Percentiles rank a stretch among this genome's conserved stretches.
These are phyloP conservation scores for Drymonia ruficornis DNA, from an alignment of 2,888 invertebrate genomes.

Conservation along the genomic window DNA sequence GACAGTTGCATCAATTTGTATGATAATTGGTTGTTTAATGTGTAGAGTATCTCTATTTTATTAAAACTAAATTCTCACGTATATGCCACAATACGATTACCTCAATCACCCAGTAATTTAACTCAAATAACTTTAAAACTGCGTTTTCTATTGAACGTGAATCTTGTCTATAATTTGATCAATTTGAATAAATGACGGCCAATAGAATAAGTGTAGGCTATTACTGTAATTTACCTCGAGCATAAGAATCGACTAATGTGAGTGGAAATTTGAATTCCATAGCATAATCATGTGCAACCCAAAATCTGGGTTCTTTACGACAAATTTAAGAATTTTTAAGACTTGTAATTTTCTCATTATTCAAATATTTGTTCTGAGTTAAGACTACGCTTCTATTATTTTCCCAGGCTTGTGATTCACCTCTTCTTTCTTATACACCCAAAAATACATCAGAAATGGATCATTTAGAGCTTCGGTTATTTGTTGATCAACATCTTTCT, in stretches of 20 bases:
- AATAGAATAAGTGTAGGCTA: conserved; percentile 50
- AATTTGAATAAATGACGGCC: conserved; percentile 62
- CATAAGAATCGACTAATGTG: conserved; percentile 39
- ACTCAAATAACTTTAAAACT: conserved; percentile 26
- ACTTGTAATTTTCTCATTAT: conserved; percentile 1
- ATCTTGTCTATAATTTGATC: conserved; percentile 58
- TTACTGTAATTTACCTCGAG: conserved; percentile 51
- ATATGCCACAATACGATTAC: neutral
- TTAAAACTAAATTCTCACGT: neutral
- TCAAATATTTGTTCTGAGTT: neutral
- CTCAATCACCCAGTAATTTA: conserved; percentile 26
- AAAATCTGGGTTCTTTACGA: neutral
- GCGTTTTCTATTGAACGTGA: conserved; percentile 38
- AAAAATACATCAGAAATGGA: conserved; percentile 34
- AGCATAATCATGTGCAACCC: neutral
- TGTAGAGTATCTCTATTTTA: too few relatives aligned
- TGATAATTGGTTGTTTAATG: neutral
- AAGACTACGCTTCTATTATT: neutral
- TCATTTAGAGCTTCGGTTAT: conserved; percentile 43
- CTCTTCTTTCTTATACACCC: conserved; percentile 18
- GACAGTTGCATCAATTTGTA: neutral
- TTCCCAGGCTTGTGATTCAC: conserved; percentile 17
- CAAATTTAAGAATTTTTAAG: neutral
- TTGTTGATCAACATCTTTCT: conserved; percentile 46
- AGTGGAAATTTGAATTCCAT: conserved; percentile 17